Evolutionary conservation across 2,888 invertebrate species (phyloP).

Genomic region (Phalera bucephala): DNA sequence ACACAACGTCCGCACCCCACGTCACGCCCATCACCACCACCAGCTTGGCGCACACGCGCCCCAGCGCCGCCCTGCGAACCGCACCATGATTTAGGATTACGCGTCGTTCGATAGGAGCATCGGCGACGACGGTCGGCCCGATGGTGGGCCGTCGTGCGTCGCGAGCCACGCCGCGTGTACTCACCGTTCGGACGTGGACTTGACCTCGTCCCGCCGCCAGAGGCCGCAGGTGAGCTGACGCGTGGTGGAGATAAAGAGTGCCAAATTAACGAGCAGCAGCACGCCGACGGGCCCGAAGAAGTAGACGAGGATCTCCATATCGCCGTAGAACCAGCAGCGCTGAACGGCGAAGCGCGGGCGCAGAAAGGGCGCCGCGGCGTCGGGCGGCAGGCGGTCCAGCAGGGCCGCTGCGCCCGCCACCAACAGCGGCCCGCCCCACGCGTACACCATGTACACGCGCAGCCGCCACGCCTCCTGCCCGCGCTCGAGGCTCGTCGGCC

Average conservation of each 20-base stretch:
- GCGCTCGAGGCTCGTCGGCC: constrained; percentile 92
- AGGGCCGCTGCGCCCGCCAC: constrained; percentile 89
- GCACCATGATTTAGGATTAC: not conserved
- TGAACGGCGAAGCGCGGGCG: constrained; percentile 91
- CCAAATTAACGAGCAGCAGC: constrained; percentile 89
- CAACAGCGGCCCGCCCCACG: constrained; percentile 92
- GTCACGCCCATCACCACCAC: constrained; percentile 85
- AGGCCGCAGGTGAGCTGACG: constrained; percentile 93
- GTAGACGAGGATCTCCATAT: constrained; percentile 91
- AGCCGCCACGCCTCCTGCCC: constrained; percentile 92
- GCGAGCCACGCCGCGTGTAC: constrained; percentile 2
- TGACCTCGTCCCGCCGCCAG: constrained; percentile 94
- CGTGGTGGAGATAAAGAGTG: constrained; percentile 91
- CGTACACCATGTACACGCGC: constrained; percentile 91
- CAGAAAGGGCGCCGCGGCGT: constrained; percentile 83
- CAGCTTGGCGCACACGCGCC: constrained; percentile 92
- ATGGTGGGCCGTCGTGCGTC: too few relatives aligned
- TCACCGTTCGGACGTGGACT: constrained; percentile 85
- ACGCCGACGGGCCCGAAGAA: constrained; percentile 93
- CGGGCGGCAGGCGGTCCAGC: constrained; percentile 86
- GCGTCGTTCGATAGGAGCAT: too few relatives aligned
- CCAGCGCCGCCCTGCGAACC: constrained; percentile 86
- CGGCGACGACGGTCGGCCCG: too few relatives aligned
- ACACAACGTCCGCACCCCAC: constrained; percentile 90
- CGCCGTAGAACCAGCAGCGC: constrained; percentile 93